Conservation (phyloP, 2,113 vertebrate species). For the Laticauda colubrina region DNA sequence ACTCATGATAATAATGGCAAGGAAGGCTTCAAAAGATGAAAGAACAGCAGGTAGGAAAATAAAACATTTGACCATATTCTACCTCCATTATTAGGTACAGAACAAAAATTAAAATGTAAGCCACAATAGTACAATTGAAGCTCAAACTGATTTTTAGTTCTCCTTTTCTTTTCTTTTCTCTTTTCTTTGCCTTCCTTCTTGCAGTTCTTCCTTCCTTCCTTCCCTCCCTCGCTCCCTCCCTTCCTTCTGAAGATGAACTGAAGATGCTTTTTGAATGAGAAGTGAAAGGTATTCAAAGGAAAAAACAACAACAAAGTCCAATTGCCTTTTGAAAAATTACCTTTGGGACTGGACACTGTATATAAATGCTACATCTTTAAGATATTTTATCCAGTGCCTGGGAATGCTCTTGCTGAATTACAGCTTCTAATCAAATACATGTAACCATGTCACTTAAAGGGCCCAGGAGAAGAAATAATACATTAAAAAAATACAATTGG, state of each 20-base stretch:
- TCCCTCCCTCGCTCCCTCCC: background rate
- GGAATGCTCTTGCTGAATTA: slow-evolving; percentile 69
- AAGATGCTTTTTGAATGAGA: background rate
- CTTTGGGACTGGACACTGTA: slow-evolving; percentile 16
- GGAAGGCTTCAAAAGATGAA: no score
- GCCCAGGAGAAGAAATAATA: slow-evolving; percentile 63
- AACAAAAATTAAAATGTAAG: no score
- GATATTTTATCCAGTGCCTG: slow-evolving; percentile 59
- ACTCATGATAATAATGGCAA: no score
- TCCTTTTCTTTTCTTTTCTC: no score
- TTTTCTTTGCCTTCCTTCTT: background rate
- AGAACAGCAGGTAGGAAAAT: no score
- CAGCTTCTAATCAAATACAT: slow-evolving; percentile 75
- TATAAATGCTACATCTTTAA: slow-evolving; percentile 68
- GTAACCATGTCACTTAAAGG: slow-evolving; percentile 74
- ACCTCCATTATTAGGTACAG: no score
- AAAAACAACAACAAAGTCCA: background rate
- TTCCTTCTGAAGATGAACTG: background rate
- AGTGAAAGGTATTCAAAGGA: background rate
- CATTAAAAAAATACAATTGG: slow-evolving; percentile 59
- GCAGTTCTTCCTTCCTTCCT: background rate
- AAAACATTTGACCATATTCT: no score
- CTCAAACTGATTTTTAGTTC: no score
- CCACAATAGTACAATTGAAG: no score
- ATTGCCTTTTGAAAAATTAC: background rate